Evolutionary conservation across 2,113 vertebrate species (phyloP).

Genomic region (Myrmecobius fasciatus): DNA sequence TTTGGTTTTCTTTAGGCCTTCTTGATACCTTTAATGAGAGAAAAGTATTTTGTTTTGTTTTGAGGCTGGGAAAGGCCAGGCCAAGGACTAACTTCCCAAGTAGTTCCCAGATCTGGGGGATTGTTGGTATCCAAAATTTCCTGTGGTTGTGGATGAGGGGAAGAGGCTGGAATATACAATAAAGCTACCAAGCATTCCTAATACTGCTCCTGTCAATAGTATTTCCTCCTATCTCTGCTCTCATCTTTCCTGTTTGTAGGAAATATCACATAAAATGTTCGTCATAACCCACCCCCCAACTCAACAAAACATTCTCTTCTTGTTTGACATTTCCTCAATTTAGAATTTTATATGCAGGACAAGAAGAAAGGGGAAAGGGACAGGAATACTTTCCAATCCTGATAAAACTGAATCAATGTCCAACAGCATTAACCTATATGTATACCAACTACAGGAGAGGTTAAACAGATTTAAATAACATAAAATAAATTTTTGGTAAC

Average conservation of each 20-base stretch:
- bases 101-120: conserved; percentile 22
- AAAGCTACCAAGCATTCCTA: conserved; percentile 22
- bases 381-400: not conserved
- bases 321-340: not conserved
- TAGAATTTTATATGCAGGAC: not conserved
- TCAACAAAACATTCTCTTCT: not conserved
- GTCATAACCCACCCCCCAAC: not conserved
- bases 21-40: conserved; percentile 83
- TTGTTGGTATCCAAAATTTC: conserved; percentile 44
- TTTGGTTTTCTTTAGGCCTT: conserved; percentile 87
- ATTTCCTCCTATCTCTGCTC: conserved; percentile 61
- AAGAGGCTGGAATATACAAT: conserved; percentile 59
- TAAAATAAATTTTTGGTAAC: not conserved
- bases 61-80: conserved; percentile 38
- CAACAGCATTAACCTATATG: not conserved
- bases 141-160: conserved; percentile 62
- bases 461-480: not conserved
- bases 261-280: conserved; percentile 21
- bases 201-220: conserved; percentile 30
- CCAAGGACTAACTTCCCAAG: not conserved
- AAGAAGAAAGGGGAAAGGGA: not conserved
- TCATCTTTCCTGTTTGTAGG: conserved; percentile 78
- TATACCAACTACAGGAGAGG: not conserved
- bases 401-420: not conserved
- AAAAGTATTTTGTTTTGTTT: conserved; percentile 18